Evolutionary conservation across 2,888 invertebrate genomes (phyloP).

Genomic region (Xylota segnis): DNA sequence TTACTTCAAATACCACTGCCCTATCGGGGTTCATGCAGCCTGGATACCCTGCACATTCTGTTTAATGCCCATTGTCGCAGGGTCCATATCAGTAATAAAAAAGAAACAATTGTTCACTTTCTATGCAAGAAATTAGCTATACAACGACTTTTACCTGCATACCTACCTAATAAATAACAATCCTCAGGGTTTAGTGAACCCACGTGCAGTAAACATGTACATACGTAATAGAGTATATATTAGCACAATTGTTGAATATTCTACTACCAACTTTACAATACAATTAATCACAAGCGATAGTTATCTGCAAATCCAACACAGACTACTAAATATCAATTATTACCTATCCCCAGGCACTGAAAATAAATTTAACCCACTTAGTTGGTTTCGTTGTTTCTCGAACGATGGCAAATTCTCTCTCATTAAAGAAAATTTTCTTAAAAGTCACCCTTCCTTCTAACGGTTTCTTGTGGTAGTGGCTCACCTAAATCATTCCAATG

Average conservation of each 20-base stretch:
- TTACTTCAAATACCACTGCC: too few relatives aligned
- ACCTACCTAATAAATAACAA: too few relatives aligned
- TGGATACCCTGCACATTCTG: too few relatives aligned
- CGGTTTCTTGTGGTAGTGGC: constrained; percentile 3
- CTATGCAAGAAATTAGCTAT: too few relatives aligned
- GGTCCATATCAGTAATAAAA: too few relatives aligned
- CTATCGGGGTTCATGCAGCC: too few relatives aligned
- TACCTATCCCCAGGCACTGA: constrained; percentile 21
- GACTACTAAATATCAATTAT: constrained; percentile 36
- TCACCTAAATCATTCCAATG: neutral
- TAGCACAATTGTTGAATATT: neutral
- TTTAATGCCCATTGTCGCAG: too few relatives aligned
- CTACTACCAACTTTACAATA: constrained; percentile 11
- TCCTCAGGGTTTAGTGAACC: too few relatives aligned
- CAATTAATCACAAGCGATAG: constrained; percentile 25
- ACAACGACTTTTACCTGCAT: too few relatives aligned
- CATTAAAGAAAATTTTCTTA: constrained; percentile 31
- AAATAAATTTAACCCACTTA: constrained; percentile 34
- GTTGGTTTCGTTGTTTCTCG: neutral
- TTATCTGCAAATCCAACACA: constrained; percentile 21
- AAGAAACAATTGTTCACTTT: too few relatives aligned
- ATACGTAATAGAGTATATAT: too few relatives aligned
- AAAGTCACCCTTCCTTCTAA: constrained; percentile 8
- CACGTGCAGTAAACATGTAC: too few relatives aligned
- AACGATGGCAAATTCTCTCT: neutral